These are phyloP conservation scores for Prunella strophiata DNA, from an alignment of 2,797 vertebrate genomes.

Conservation along the genomic window DNA sequence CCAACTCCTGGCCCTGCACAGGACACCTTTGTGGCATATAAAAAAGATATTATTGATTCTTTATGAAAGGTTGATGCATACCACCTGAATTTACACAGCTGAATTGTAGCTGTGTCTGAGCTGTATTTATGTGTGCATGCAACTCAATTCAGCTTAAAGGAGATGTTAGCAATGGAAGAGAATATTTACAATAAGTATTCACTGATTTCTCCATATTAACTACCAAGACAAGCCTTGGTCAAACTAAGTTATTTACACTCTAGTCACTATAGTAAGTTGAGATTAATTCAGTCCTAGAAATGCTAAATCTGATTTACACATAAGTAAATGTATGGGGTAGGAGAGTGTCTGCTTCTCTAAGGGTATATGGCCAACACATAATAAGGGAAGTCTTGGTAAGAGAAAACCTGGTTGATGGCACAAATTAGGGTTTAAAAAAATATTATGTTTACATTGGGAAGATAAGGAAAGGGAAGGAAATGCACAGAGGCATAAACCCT, in stretches of 20 bases:
- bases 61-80: background rate
- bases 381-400: background rate
- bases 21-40: background rate
- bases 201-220: background rate
- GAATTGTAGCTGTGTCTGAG: background rate
- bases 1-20: fast-evolving
- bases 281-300: background rate
- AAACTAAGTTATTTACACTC: background rate
- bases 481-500: background rate
- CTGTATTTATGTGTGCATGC: background rate
- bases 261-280: background rate
- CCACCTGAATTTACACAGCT: background rate
- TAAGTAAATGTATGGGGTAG: background rate
- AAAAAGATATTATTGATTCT: background rate
- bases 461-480: background rate
- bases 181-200: background rate
- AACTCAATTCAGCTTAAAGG: background rate
- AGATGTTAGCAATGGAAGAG: background rate
- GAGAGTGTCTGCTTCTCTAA: background rate
- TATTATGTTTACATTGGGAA: background rate
- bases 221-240: fast-evolving
- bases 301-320: background rate
- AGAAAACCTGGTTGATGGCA: background rate
- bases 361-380: background rate
- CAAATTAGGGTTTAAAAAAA: background rate